Percentiles rank a stretch among this genome's conserved stretches.
Conservation (phyloP, 2,113 vertebrate species). For the Aptenodytes patagonicus region DNA sequence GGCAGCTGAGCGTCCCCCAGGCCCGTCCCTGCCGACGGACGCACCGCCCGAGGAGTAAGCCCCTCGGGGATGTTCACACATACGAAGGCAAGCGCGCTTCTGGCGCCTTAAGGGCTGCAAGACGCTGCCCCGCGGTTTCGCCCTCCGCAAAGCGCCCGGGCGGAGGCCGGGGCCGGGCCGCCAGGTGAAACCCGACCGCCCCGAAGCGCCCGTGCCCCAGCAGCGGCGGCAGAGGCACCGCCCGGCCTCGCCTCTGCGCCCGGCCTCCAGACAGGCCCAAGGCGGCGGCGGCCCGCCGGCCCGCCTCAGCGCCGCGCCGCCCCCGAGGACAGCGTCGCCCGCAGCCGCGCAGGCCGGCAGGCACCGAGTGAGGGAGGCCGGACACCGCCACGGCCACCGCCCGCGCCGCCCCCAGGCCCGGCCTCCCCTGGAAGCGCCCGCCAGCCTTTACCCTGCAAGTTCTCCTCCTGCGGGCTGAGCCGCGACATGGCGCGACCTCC, state of each 20-base stretch:
- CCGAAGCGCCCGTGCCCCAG: neutral
- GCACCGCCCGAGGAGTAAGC: too few relatives aligned
- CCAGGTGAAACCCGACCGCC: neutral
- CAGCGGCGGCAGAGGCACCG: neutral
- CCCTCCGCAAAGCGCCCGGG: neutral
- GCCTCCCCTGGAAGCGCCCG: too few relatives aligned
- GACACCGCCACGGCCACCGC: neutral
- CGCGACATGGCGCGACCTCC: neutral
- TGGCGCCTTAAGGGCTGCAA: neutral
- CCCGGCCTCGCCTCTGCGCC: neutral
- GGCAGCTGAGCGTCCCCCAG: neutral
- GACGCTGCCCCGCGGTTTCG: neutral
- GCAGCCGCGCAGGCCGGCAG: neutral
- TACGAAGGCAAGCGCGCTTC: neutral
- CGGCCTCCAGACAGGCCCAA: neutral
- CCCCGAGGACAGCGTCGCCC: too few relatives aligned
- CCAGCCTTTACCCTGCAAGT: conserved; percentile 71
- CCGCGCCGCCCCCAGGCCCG: too few relatives aligned
- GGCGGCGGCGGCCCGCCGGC: neutral
- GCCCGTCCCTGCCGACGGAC: neutral
- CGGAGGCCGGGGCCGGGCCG: neutral
- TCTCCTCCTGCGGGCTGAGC: conserved; percentile 63
- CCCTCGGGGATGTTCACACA: neutral
- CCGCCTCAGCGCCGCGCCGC: neutral
- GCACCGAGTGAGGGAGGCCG: neutral